Base-by-base conservation (phyloP, 2,113 vertebrate species). In the Stegostoma tigrinum region DNA sequence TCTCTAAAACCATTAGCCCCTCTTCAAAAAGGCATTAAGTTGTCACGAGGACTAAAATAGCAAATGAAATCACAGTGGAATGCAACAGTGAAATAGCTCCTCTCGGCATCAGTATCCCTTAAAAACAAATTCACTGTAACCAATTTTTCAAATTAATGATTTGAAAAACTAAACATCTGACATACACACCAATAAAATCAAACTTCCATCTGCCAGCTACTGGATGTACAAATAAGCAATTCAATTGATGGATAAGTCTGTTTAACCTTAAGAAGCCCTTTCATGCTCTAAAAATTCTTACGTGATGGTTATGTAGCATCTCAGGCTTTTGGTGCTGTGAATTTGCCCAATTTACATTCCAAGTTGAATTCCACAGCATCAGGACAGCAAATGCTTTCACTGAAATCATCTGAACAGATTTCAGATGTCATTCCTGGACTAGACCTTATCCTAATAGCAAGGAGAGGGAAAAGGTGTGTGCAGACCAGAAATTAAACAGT, bases 61-160 rank as follows among this genome's bases (percentile, higher is more conserved):
- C 61, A 93, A 93, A 93, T 66, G 34, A 93, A 93, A 38, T 93
- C 89, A 64, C 89, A 64, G 34, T 66, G 34, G 89, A 93, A 66
- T n/a, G 64, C 61, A 34, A 66, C 55, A 66, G 89, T 23, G 61
- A 38, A 93, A 93, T 93, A 93, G 66, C 61, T 66, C 55, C 89
- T 66, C 89, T 66, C 55, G 19, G 89, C 34, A 64, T 66, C 61
- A 64, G 34, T 38, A 64, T 64, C 55, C 61, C 89, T 66, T 66
- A 90, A 87, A 90, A 90, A 93, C 89, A 66, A 91, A 66, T 83
- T 83, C 78, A 83, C n/a, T 45, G 78, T 21, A 83, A 83, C 78
- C 38, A 83, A n/a, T 38, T 42, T 83, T 83, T 83, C n/a, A 78
- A 78, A 12, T 23, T 93, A 66, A 93, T 6, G 1, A 66, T 93